A percentile compares a stretch with the other conserved stretches of the same genome.
phyloP scores from a whole-genome alignment of 2,113 vertebrate genomes.

The Electrona antarctica region DNA sequence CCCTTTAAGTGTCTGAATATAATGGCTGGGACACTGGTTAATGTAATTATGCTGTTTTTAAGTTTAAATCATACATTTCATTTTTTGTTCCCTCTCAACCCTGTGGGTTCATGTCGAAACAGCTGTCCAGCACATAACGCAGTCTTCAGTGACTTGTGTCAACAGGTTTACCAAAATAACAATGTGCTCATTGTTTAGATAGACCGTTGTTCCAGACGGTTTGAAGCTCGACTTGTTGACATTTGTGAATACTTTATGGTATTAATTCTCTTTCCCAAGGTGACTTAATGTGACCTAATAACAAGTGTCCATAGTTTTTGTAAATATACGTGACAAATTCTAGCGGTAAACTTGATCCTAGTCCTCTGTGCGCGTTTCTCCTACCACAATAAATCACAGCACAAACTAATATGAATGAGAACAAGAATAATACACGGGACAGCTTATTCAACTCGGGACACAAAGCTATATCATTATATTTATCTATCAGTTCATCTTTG shows the following conservation, averaged over 20 bases:
- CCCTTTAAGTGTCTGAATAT: slow-evolving; percentile 65
- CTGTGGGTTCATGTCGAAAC: slow-evolving; percentile 62
- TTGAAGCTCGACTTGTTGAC: slow-evolving; percentile 76
- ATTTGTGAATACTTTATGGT: slow-evolving; percentile 66
- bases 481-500: slow-evolving; percentile 41
- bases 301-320: slow-evolving; percentile 66
- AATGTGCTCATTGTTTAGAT: slow-evolving; percentile 85
- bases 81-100: slow-evolving; percentile 35
- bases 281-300: slow-evolving; percentile 69
- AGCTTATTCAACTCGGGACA: slow-evolving; percentile 49
- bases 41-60: slow-evolving; percentile 58
- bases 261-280: slow-evolving; percentile 68
- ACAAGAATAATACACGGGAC: slow-evolving; percentile 61
- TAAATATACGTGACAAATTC: slow-evolving; percentile 72
- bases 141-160: slow-evolving; percentile 75
- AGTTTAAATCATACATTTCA: slow-evolving; percentile 47
- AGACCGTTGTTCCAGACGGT: slow-evolving; percentile 83
- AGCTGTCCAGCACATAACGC: slow-evolving; percentile 72
- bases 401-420: slow-evolving; percentile 60
- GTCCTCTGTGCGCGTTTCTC: slow-evolving; percentile 25
- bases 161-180: slow-evolving; percentile 83
- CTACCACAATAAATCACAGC: slow-evolving; percentile 68
- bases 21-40: slow-evolving; percentile 53
- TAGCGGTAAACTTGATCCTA: slow-evolving; percentile 56
- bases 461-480: slow-evolving; percentile 60